These are phyloP conservation scores for Hydrolagus colliei DNA, from an alignment of 2,797 vertebrate genomes.

Conservation along the genomic window DNA sequence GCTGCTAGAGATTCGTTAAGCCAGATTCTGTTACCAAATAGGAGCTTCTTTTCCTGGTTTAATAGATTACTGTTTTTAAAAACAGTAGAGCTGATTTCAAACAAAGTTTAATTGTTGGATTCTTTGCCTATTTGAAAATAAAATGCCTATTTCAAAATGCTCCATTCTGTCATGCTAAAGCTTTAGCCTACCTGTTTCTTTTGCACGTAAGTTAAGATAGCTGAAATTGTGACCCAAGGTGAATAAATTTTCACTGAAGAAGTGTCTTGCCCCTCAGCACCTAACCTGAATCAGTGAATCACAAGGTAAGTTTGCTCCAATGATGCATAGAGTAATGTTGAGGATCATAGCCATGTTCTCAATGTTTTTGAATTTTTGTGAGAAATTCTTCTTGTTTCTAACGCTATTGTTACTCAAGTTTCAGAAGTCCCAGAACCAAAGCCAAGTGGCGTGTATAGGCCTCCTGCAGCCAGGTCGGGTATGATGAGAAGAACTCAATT, in stretches of 20 bases:
- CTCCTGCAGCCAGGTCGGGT: conserved; percentile 79
- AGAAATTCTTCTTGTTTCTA: not conserved
- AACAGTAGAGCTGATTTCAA: too few relatives aligned
- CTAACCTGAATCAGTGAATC: too few relatives aligned
- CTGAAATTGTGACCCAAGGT: not conserved
- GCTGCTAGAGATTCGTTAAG: too few relatives aligned
- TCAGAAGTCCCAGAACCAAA: conserved; percentile 76
- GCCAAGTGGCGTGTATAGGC: conserved; percentile 83
- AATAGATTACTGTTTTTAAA: too few relatives aligned
- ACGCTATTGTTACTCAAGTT: conserved; percentile 46
- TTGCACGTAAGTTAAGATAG: too few relatives aligned
- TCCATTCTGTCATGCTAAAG: too few relatives aligned
- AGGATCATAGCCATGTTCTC: not conserved
- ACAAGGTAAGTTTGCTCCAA: not conserved
- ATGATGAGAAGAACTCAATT: conserved; percentile 56
- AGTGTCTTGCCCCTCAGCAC: not conserved
- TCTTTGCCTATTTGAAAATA: not conserved
- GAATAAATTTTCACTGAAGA: not conserved
- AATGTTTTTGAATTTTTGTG: not conserved
- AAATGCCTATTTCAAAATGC: not conserved
- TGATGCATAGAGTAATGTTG: not conserved
- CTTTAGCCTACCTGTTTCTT: too few relatives aligned
- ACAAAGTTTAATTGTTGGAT: too few relatives aligned
- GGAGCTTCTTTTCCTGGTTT: too few relatives aligned
- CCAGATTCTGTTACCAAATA: too few relatives aligned